Evolutionary conservation across 1,140 invertebrate species (phyloP), one percentile per base, ranked within the genome.

Genomic region (Drosophila azteca): DNA sequence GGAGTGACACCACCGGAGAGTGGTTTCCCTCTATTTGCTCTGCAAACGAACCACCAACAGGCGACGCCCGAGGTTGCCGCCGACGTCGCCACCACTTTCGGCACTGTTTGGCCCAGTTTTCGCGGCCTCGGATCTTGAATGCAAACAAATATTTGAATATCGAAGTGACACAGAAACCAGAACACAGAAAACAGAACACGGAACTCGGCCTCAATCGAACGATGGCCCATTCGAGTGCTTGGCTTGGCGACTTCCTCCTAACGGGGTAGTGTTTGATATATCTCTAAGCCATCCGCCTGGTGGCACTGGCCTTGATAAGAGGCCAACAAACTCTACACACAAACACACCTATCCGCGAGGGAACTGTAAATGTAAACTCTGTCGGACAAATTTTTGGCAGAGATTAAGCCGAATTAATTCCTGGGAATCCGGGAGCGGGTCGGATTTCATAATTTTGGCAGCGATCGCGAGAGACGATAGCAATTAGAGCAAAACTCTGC

Each of bases 101-200:
- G 49, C 64, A 24, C 50, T 54, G 9, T 41, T 66, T 77, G 77
- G 66, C 79, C 66, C 79, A 83, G 62, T 83, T 83, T 49, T 39
- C 35, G 13, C 35, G 1, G 35, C 11, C 73, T 49, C 24, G 59
- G 44, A 57, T 63, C 65, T 74, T 71, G 68, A 77, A 80, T 74
- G 74, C 58, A 68, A 85, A 77, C 73, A 65, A 78, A 78, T 71
- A 77, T 87, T 87, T 75, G 62, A 85, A 87, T 85, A 87, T 70
- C 69, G 62, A 61, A 69, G 71, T 75, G 81, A 80, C 68, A 85
- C 81, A 66, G 76, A 85, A 60, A 57, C 35, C 31, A 22, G 51
- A 52, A 3, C 35, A 35, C 26, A 52, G 50, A 52, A n/a, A n/a
- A n/a, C 31, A 22, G 51, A 52, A 52, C 35, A 17, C 31, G 35